phyloP scores from a whole-genome alignment of 2,113 vertebrate genomes.

The Todiramphus saurophagus region DNA sequence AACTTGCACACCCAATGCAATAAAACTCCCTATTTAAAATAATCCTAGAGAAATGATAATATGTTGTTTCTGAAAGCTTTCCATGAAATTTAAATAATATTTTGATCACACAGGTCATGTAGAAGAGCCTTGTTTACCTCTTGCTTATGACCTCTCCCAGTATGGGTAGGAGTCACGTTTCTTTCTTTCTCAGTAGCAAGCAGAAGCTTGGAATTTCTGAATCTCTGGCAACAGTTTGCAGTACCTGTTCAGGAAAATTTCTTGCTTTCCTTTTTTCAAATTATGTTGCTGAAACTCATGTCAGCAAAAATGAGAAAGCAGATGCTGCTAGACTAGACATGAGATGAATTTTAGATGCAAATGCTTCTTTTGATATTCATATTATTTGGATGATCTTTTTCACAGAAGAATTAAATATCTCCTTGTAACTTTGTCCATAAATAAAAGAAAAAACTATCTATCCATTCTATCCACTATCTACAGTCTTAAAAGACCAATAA shows the following conservation, averaged over 20 bases:
- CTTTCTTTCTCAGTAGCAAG: not conserved
- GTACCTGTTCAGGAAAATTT: not conserved
- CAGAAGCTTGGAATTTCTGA: not conserved
- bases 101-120: not conserved
- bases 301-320: not conserved
- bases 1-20: not conserved
- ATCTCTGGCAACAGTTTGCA: not conserved
- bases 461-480: not conserved
- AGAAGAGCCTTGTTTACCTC: not conserved
- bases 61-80: not conserved
- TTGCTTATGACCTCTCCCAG: not conserved
- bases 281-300: not conserved
- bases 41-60: not conserved
- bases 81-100: not conserved
- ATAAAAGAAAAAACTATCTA: not conserved
- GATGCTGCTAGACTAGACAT: not conserved
- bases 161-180: not conserved
- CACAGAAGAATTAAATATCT: not conserved
- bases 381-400: not conserved
- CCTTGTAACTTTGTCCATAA: not conserved
- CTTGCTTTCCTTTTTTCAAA: not conserved
- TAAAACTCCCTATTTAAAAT: not conserved
- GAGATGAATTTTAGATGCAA: not conserved
- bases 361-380: not conserved
- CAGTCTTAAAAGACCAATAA: not conserved